Conservation (phyloP, 2,113 vertebrate species). For the Tenebrosternarchus preto region DNA sequence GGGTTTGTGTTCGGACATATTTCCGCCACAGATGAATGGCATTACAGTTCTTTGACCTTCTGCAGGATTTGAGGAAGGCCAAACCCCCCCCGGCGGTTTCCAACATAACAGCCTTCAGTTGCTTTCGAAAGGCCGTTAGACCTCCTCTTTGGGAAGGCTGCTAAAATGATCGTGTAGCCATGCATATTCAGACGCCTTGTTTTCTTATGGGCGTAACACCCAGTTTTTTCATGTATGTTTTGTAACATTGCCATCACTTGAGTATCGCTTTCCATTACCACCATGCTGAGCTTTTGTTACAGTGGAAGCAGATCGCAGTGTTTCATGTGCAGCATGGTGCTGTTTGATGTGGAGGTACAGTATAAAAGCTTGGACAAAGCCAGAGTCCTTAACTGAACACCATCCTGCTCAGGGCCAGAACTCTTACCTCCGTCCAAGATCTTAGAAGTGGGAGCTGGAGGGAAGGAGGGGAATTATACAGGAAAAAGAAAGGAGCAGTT, state of each 20-base stretch:
- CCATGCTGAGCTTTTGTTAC: constrained; percentile 12
- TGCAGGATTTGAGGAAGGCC: constrained; percentile 17
- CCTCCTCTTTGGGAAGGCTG: neutral
- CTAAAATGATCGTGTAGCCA: neutral
- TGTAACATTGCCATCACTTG: neutral
- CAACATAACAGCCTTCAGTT: constrained; percentile 11
- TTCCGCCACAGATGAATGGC: constrained; percentile 21
- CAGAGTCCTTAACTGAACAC: neutral
- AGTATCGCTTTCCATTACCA: neutral
- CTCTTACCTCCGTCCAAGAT: constrained; percentile 21
- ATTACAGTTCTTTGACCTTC: constrained; percentile 20
- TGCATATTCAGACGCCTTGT: neutral
- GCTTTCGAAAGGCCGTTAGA: constrained; percentile 2
- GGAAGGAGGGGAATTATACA: neutral
- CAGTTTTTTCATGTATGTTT: neutral
- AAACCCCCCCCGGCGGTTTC: neutral
- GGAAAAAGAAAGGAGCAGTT: constrained; percentile 27
- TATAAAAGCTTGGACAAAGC: neutral
- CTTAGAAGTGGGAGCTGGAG: constrained; percentile 2
- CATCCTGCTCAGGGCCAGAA: neutral
- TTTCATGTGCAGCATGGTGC: neutral
- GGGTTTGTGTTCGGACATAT: neutral
- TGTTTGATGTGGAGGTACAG: constrained; percentile 15
- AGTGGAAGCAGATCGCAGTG: neutral
- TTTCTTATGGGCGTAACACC: neutral